phyloP scores from a whole-genome alignment of 2,888 invertebrate genomes.

The Spodoptera exigua region DNA sequence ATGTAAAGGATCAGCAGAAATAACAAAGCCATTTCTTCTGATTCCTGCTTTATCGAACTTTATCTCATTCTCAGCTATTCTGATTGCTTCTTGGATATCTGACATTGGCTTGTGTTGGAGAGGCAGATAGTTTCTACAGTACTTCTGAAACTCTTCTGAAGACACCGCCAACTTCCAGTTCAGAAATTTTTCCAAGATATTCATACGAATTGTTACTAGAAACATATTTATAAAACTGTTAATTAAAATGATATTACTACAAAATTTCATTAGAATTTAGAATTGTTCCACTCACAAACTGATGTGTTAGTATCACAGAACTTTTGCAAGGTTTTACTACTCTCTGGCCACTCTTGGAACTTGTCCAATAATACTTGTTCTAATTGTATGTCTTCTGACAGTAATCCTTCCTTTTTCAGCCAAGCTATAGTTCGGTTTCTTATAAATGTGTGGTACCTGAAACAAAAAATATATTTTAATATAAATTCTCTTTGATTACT shows the following conservation, averaged over 20 bases:
- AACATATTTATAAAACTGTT: conserved; percentile 40
- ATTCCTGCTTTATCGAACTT: conserved; percentile 88
- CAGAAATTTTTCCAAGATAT: conserved; percentile 78
- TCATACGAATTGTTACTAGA: conserved; percentile 80
- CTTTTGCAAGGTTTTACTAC: conserved; percentile 60
- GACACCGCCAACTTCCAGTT: conserved; percentile 76
- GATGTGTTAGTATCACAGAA: conserved; percentile 72
- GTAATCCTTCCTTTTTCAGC: conserved; percentile 75
- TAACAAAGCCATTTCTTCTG: conserved; percentile 89
- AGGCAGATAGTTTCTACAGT: conserved; percentile 78
- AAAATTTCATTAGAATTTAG: too few species aligned
- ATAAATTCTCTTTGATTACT: background rate
- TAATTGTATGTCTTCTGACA: conserved; percentile 69
- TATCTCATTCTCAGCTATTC: conserved; percentile 87
- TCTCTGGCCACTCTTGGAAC: conserved; percentile 77
- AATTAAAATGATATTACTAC: too few species aligned
- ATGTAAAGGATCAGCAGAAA: conserved; percentile 89
- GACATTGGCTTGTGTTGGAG: conserved; percentile 81
- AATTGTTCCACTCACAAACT: conserved; percentile 74
- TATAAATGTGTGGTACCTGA: conserved; percentile 82
- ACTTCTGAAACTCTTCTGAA: conserved; percentile 75
- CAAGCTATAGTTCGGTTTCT: conserved; percentile 74
- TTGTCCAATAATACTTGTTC: conserved; percentile 72
- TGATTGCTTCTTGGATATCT: conserved; percentile 87
- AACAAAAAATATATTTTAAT: conserved; percentile 32